Evolutionary conservation across 2,888 invertebrate genomes (phyloP).

Genomic region (Trissoscelio sp.): DNA sequence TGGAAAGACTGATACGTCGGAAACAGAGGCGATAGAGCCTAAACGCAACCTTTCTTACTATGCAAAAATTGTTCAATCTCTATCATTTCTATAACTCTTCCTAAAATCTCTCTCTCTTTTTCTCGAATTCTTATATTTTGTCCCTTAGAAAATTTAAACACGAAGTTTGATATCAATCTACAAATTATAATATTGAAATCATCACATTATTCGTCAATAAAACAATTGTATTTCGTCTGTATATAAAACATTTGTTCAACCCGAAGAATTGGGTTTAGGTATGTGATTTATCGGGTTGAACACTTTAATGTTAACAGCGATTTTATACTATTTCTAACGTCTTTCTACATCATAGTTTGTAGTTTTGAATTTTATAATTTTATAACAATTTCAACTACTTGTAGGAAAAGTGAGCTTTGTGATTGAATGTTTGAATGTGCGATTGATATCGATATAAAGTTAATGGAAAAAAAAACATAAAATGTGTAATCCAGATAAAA

Average conservation of each 20-base stretch:
- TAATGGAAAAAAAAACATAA: not conserved
- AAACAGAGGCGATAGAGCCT: slow-evolving; percentile 75
- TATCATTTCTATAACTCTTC: slow-evolving; percentile 68
- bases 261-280: not conserved
- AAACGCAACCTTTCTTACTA: slow-evolving; percentile 71
- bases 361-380: slow-evolving; percentile 81
- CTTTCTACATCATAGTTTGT: slow-evolving; percentile 80
- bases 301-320: slow-evolving; percentile 74
- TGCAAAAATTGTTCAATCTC: slow-evolving; percentile 70
- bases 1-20: slow-evolving; percentile 78
- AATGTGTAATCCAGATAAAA: slow-evolving; percentile 4
- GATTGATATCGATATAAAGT: slow-evolving; percentile 25
- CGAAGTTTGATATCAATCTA: slow-evolving; percentile 21
- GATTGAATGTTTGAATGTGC: slow-evolving; percentile 28
- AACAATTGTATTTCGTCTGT: slow-evolving; percentile 39
- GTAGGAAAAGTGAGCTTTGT: slow-evolving; percentile 31
- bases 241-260: slow-evolving; percentile 29
- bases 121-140: slow-evolving; percentile 3
- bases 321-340: slow-evolving; percentile 83
- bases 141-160: not conserved
- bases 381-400: slow-evolving; percentile 75
- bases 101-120: slow-evolving; percentile 66
- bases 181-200: not conserved
- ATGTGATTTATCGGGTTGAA: not conserved
- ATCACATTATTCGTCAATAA: not conserved